A percentile compares a stretch with the other conserved stretches of the same genome.
Evolutionary conservation across 2,888 invertebrate genomes (phyloP).

Genomic region (Brenthis hecate): DNA sequence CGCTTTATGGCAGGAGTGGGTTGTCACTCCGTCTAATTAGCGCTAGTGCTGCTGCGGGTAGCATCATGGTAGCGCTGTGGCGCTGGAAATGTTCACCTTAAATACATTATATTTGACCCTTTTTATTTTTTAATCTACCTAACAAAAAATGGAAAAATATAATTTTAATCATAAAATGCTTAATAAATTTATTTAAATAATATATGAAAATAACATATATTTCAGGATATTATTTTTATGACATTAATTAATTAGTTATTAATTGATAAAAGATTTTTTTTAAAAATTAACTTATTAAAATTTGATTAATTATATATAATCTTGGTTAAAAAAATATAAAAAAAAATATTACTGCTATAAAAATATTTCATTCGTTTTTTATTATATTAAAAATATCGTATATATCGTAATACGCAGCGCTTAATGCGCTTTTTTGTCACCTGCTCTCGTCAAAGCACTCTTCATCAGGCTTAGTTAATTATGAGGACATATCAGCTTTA

Average conservation of each 20-base stretch:
- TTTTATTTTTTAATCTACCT: no score
- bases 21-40: constrained; percentile 81
- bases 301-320: no score
- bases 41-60: constrained; percentile 65
- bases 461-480: constrained; percentile 80
- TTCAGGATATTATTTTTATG: no score
- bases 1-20: constrained; percentile 82
- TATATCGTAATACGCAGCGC: constrained; percentile 36
- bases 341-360: neutral
- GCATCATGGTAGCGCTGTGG: constrained; percentile 36
- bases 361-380: neutral
- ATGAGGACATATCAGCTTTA: constrained; percentile 79
- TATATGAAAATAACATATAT: neutral
- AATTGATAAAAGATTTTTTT: no score
- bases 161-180: neutral
- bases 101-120: no score
- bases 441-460: constrained; percentile 71
- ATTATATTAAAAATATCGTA: constrained; percentile 9
- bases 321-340: no score
- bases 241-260: no score
- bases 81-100: constrained; percentile 13
- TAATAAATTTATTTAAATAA: neutral
- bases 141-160: neutral
- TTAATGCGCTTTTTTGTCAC: constrained; percentile 36
- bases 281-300: no score